Evolutionary conservation across 2,113 vertebrate species (phyloP).

Genomic region (Albula glossodonta): DNA sequence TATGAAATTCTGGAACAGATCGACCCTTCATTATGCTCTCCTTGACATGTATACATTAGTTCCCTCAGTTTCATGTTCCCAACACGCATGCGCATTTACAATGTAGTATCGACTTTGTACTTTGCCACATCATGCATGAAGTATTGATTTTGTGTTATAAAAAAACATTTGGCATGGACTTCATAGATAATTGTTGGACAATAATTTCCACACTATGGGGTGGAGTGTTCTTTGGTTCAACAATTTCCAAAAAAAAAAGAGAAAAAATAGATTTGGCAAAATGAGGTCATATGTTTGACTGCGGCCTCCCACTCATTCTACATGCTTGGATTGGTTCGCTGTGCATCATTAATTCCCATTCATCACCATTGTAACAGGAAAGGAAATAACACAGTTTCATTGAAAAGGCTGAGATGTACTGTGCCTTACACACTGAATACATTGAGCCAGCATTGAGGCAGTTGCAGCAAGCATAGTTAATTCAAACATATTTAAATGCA

Average conservation of each 20-base stretch:
- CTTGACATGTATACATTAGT: not conserved
- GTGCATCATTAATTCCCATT: not conserved
- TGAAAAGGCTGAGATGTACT: not conserved
- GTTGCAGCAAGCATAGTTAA: not conserved
- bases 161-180: not conserved
- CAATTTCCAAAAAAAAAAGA: too few species aligned
- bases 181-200: not conserved
- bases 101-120: not conserved
- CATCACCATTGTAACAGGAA: not conserved
- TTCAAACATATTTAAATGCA: not conserved
- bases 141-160: not conserved
- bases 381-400: not conserved
- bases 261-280: not conserved
- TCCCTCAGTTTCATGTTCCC: not conserved
- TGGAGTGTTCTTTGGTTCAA: not conserved
- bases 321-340: not conserved
- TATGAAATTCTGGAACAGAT: too few species aligned
- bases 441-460: too few species aligned
- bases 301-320: not conserved
- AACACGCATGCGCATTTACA: not conserved
- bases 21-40: too few species aligned
- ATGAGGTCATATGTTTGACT: not conserved
- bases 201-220: not conserved
- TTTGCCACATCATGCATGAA: not conserved
- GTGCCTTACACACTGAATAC: too few species aligned